phyloP scores from a whole-genome alignment of 2,888 invertebrate species.

The Cephus spinipes region DNA sequence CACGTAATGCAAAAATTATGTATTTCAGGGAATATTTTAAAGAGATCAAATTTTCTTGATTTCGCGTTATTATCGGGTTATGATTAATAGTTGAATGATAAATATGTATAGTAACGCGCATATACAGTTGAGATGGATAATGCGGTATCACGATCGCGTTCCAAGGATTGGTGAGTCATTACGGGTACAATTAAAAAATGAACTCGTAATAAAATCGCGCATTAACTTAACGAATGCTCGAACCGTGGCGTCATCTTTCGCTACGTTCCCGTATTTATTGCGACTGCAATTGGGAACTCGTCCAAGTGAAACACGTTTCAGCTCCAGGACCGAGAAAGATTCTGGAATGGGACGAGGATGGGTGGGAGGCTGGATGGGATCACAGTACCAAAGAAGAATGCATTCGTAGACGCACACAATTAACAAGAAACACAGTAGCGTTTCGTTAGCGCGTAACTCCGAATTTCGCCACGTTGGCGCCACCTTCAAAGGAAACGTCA shows the following conservation, averaged over 20 bases:
- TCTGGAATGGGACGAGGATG: not conserved
- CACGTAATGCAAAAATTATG: not conserved
- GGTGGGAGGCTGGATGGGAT: not conserved
- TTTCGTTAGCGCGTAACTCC: not conserved
- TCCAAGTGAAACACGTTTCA: constrained; percentile 53
- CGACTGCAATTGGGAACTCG: constrained; percentile 61
- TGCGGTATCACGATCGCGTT: not conserved
- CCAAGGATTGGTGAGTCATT: constrained; percentile 47
- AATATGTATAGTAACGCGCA: not conserved
- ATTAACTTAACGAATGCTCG: constrained; percentile 58
- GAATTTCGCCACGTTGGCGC: not conserved
- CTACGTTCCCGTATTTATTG: constrained; percentile 55
- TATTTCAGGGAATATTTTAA: not conserved
- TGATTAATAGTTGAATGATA: not conserved
- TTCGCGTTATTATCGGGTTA: not conserved
- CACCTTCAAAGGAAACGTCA: not conserved
- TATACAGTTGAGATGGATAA: not conserved
- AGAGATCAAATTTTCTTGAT: not conserved
- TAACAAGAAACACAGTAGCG: not conserved
- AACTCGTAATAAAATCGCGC: constrained; percentile 61
- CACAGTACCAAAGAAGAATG: not conserved
- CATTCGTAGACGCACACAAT: not conserved
- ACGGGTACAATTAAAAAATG: constrained; percentile 60
- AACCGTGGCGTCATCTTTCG: constrained; percentile 46
- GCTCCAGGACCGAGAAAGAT: not conserved